Conservation (phyloP, 1,140 invertebrate genomes). For the Venturia canescens region DNA sequence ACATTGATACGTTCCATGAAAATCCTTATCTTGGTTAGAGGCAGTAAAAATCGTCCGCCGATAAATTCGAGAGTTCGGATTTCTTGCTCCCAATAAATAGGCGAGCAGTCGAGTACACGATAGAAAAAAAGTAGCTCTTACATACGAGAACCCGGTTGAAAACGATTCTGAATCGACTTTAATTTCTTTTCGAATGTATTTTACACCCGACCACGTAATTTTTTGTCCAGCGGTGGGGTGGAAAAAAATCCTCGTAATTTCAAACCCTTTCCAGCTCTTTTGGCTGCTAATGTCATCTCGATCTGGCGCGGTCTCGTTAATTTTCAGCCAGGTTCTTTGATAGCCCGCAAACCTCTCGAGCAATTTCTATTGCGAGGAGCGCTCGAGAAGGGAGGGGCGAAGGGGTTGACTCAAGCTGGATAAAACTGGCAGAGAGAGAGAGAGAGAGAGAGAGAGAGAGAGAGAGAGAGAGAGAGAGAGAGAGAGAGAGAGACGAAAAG, state of each 20-base stretch:
- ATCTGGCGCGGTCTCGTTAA: constrained; percentile 61
- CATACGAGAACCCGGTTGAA: background rate
- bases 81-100: background rate
- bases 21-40: background rate
- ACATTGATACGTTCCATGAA: no score
- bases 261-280: constrained; percentile 40
- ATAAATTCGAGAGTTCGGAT: background rate
- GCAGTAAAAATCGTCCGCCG: background rate
- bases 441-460: constrained; percentile 17
- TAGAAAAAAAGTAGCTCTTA: constrained; percentile 1
- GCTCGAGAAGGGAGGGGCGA: background rate
- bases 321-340: constrained; percentile 52
- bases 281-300: constrained; percentile 56
- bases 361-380: constrained; percentile 3
- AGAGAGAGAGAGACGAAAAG: background rate
- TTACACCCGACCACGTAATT: background rate
- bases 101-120: background rate
- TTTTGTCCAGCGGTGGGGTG: background rate
- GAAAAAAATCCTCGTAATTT: constrained; percentile 20
- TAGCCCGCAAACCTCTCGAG: constrained; percentile 25
- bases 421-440: constrained; percentile 19
- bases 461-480: constrained; percentile 57
- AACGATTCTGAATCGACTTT: constrained; percentile 38
- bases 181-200: constrained; percentile 30
- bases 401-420: background rate